Base-by-base conservation (phyloP, 2,888 invertebrate genomes). In the Oligia fasciuncula region DNA sequence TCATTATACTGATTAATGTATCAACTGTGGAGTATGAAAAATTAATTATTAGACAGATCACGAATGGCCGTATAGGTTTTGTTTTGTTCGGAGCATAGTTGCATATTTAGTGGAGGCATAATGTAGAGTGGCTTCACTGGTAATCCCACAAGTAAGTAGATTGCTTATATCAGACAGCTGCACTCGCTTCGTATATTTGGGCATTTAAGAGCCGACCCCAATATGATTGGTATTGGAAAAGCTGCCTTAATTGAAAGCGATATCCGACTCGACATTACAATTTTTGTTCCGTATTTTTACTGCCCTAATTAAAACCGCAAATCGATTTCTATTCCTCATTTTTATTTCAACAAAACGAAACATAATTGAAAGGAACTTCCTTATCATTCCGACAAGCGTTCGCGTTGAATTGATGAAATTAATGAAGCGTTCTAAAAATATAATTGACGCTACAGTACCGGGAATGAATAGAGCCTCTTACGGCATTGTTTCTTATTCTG, bases 401-500 rank as follows among this genome's bases (percentile, higher is more conserved):
- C 60, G 49, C n/a, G 51, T 46, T 60, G 63, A 62, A 73, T 62
- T 73, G 40, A 73, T 60, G 62, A 82, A 87, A 87, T 73, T 74
- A 73, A 87, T 84, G 65, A 86, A 80, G 43, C 67, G 29, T 70
- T 88, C 72, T 63, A 76, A 79, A 81, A 80, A 86, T 80, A 80
- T 83, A 82, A 88, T 76, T 76, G 73, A 66, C 23, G 69, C 62
- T 23, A 51, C 67, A 74, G 65, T 67, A 69, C 69, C 11, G 46
- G 51, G 72, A 43, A 54, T 80, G 87, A 85, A 88, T 67, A 80
- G 80, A 77, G 66, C 66, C 57, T 80, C 76, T 82, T 85, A 68
- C 13, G 76, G 80, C 76, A 79, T 89, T 87, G 85, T 85, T 85
- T 79, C 60, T 73, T 73, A 81, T 80, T 85, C 63, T 85, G 79